A percentile compares a stretch with the other conserved stretches of the same genome.
These are phyloP conservation scores for Pogonophryne albipinna DNA, from an alignment of 2,797 vertebrate genomes.

Conservation along the genomic window DNA sequence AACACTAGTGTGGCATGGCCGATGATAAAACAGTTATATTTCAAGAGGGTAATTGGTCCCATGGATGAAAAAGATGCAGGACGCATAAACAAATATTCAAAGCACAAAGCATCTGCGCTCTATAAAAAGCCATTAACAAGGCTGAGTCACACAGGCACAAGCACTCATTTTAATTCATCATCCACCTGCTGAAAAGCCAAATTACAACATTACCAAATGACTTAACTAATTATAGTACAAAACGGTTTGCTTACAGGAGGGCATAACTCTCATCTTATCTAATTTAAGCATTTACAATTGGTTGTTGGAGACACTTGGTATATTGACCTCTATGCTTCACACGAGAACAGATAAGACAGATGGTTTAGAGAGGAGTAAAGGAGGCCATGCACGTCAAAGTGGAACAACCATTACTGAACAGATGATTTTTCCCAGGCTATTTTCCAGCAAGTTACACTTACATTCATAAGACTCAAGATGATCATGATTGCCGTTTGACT, in stretches of 20 bases:
- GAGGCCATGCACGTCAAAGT: conserved; percentile 18
- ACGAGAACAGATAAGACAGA: conserved; percentile 33
- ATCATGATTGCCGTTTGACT: conserved; percentile 9
- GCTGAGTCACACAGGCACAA: conserved; percentile 51
- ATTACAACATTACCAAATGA: conserved; percentile 38
- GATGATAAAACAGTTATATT: conserved; percentile 44
- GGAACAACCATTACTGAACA: conserved; percentile 23
- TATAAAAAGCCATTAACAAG: conserved; percentile 38
- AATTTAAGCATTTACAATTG: conserved; percentile 19
- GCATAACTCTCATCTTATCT: conserved; percentile 21
- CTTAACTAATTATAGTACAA: conserved; percentile 31
- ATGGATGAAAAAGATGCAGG: conserved; percentile 38
- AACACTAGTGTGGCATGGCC: conserved; percentile 29
- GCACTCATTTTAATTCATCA: conserved; percentile 44
- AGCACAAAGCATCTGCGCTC: conserved; percentile 52
- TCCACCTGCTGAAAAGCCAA: conserved; percentile 48
- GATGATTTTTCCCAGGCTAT: conserved; percentile 11
- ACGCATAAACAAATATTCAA: conserved; percentile 51
- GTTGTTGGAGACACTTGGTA: conserved; percentile 16
- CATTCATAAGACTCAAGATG: conserved; percentile 10
- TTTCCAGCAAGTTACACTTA: conserved; percentile 30
- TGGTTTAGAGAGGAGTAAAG: conserved; percentile 34
- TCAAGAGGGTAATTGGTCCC: conserved; percentile 51
- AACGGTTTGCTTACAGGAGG: background rate
- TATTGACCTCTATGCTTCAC: conserved; percentile 19